Conservation (phyloP, 2,113 vertebrate species). For the Nothoprocta perdicaria region DNA sequence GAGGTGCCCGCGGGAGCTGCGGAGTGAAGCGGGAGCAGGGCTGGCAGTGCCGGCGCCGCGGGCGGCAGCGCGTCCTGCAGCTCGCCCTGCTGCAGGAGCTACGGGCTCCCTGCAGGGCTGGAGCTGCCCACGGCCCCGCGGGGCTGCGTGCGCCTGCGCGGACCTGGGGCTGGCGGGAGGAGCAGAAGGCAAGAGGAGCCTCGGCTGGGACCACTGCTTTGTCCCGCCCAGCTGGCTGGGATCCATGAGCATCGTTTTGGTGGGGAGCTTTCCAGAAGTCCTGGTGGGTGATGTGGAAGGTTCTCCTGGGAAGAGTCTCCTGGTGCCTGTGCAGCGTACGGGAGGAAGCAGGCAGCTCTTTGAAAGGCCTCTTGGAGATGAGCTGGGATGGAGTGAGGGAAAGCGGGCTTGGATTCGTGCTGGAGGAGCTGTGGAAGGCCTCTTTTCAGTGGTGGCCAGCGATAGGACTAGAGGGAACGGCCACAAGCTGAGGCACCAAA, state of each 20-base stretch:
- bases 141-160: too few relatives aligned
- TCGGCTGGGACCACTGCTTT: background rate
- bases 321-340: too few relatives aligned
- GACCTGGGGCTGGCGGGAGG: too few relatives aligned
- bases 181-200: background rate
- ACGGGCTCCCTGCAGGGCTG: background rate
- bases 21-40: too few relatives aligned
- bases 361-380: background rate
- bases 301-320: background rate
- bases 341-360: background rate
- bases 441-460: too few relatives aligned
- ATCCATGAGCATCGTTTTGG: background rate
- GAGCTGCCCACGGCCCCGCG: too few relatives aligned
- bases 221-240: background rate
- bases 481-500: too few relatives aligned
- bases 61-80: background rate
- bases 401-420: background rate
- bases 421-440: background rate
- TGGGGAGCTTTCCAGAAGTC: background rate
- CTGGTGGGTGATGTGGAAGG: background rate
- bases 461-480: too few relatives aligned
- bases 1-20: background rate
- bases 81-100: too few relatives aligned
- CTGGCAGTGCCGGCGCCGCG: rapidly evolving
- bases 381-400: background rate